Evolutionary conservation across 2,113 vertebrate species (phyloP).

Genomic region (Pseudonaja textilis): DNA sequence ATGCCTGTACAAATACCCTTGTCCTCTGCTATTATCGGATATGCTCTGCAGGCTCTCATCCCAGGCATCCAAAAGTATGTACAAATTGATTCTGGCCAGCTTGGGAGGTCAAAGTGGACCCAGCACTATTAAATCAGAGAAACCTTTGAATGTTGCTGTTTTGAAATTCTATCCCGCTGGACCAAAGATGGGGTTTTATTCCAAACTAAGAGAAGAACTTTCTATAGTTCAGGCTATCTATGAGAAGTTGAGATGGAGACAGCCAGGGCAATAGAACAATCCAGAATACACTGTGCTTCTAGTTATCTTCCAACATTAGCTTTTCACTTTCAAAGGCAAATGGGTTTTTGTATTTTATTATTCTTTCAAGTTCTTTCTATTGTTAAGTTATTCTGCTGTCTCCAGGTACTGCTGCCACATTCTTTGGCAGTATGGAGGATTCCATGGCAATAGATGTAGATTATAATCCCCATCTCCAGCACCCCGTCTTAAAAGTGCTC

Average conservation of each 20-base stretch:
- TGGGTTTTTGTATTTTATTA: not conserved
- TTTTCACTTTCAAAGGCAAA: slow-evolving; percentile 8
- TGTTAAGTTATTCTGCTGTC: not conserved
- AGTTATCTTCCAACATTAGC: not conserved
- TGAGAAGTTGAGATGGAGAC: slow-evolving; percentile 26
- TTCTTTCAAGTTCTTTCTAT: not conserved
- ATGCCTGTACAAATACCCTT: not conserved
- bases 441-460: not conserved
- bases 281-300: not conserved
- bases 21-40: not conserved
- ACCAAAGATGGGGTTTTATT: not conserved
- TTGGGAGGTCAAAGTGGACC: not conserved
- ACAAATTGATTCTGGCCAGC: not conserved
- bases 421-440: not conserved
- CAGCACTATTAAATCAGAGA: not conserved
- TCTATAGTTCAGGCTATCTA: slow-evolving; percentile 12
- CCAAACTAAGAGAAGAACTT: not conserved
- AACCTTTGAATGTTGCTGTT: not conserved
- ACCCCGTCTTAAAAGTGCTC: not conserved
- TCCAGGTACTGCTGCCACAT: not conserved
- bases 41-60: not conserved
- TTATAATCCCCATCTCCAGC: not conserved
- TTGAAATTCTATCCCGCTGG: not conserved
- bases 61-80: not conserved
- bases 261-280: slow-evolving; percentile 23